phyloP scores from a whole-genome alignment of 1,140 invertebrate species.

The Bombyx mandarina region DNA sequence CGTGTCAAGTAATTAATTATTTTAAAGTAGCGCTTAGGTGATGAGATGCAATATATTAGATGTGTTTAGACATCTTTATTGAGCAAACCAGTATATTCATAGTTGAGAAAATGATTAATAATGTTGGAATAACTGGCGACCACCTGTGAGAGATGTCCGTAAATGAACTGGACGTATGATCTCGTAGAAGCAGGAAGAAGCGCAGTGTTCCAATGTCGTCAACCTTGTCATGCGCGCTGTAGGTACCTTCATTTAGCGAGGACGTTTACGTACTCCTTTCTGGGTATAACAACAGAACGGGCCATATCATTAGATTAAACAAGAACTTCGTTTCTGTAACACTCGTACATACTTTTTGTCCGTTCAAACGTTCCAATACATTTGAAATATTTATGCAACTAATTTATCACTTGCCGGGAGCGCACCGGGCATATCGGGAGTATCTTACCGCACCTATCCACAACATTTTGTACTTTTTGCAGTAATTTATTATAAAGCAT shows the following conservation, averaged over 20 bases:
- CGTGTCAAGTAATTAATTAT: too few relatives aligned
- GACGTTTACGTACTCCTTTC: constrained; percentile 10
- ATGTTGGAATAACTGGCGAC: neutral
- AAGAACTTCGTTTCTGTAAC: neutral
- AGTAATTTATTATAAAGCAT: too few relatives aligned
- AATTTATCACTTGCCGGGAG: too few relatives aligned
- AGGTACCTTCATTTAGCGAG: constrained; percentile 10
- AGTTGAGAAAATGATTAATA: too few relatives aligned
- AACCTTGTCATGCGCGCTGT: constrained; percentile 19
- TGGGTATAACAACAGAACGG: constrained; percentile 10
- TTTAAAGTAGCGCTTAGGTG: too few relatives aligned
- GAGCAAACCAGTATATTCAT: too few relatives aligned
- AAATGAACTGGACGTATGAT: constrained; percentile 14
- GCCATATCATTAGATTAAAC: constrained; percentile 1
- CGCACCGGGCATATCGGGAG: too few relatives aligned
- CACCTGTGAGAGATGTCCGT: constrained; percentile 12
- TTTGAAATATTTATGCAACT: constrained; percentile 1
- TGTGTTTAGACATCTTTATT: too few relatives aligned
- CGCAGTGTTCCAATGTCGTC: constrained; percentile 11
- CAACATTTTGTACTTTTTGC: too few relatives aligned
- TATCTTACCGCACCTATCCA: too few relatives aligned
- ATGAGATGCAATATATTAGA: too few relatives aligned
- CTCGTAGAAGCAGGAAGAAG: constrained; percentile 19
- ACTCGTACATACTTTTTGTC: too few relatives aligned
- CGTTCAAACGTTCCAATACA: neutral